phyloP scores from a whole-genome alignment of 2,113 vertebrate genomes.

The Beaufortia kweichowensis region DNA sequence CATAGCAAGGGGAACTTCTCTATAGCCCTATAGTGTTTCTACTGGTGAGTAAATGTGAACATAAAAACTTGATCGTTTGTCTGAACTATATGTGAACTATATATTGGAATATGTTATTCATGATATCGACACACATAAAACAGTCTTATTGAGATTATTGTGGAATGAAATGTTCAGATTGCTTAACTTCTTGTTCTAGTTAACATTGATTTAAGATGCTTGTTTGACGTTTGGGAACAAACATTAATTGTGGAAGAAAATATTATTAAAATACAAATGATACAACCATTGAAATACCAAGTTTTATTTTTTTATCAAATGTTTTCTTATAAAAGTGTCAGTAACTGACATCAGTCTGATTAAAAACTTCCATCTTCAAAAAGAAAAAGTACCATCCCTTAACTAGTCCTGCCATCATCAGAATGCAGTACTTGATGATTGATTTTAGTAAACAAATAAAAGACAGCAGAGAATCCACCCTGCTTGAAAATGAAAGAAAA shows the following conservation, averaged over 20 bases:
- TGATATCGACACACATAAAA: background rate
- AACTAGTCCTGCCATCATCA: constrained; percentile 57
- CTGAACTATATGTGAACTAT: background rate
- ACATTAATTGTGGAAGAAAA: background rate
- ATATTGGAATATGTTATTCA: background rate
- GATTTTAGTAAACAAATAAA: constrained; percentile 74
- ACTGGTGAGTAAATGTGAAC: background rate
- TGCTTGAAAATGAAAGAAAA: constrained; percentile 50
- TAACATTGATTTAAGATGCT: background rate
- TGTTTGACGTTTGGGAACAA: background rate
- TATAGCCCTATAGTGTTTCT: constrained; percentile 7
- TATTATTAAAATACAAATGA: constrained; percentile 58
- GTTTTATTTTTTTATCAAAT: constrained; percentile 64
- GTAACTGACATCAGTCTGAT: constrained; percentile 73
- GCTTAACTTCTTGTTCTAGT: background rate
- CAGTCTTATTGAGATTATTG: background rate
- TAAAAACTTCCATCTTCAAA: constrained; percentile 61
- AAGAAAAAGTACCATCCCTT: constrained; percentile 72
- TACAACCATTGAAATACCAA: constrained; percentile 68
- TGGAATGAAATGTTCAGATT: background rate
- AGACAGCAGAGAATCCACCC: constrained; percentile 72
- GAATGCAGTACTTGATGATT: constrained; percentile 72
- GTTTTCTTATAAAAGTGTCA: constrained; percentile 71
- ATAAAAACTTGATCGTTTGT: background rate
- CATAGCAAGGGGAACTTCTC: constrained; percentile 5